Base-by-base conservation (phyloP, 2,113 vertebrate species). In the Raphicerus campestris region DNA sequence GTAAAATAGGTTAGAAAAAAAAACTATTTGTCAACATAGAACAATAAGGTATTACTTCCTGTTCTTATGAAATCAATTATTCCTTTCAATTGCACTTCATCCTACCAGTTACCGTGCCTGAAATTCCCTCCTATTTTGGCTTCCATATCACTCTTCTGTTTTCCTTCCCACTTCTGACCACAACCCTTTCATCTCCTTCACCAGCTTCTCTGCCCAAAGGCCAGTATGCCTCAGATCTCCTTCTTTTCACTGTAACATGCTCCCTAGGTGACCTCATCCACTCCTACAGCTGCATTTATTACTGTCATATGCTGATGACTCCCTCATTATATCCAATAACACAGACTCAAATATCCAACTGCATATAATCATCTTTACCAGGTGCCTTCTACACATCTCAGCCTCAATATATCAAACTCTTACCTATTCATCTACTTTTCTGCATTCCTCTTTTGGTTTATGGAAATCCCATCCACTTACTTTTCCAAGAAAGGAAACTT, bases 21-120 rank as follows among this genome's bases (percentile, higher is more conserved):
- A 84, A n/a, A 24, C 22, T 13, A 78, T 80, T 96, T 90, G 93
- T 78, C 70, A 94, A 91, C 24, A 70, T 32, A 94, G 66, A 94
- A 77, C 35, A 32, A 63, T 63, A 30, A 81, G 60, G 11, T 58
- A 88, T 30, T 14, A 45, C 49, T 32, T 55, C 13, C 11, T 42
- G 80, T 42, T 70, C 91, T 51, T 88, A 5, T 32, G 75, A 91
- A 20, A 53, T 51, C 26, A 80, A 81, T 58, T 39, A 55, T 82
- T 53, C 47, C 87, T 58, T 92, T 55, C 42, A 49, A 63, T 2
- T 84, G 63, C 2, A 82, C 39, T 83, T 83, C 80, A 73, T 0
- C 55, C 15, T 61, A 60, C 49, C 58, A 93, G 49, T 5, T 61
- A 66, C 20, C 3, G 11, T 49, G 13, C 53, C 47, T 80, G 32